phyloP scores from a whole-genome alignment of 2,797 vertebrate genomes.

The Toxotes lorentzi region DNA sequence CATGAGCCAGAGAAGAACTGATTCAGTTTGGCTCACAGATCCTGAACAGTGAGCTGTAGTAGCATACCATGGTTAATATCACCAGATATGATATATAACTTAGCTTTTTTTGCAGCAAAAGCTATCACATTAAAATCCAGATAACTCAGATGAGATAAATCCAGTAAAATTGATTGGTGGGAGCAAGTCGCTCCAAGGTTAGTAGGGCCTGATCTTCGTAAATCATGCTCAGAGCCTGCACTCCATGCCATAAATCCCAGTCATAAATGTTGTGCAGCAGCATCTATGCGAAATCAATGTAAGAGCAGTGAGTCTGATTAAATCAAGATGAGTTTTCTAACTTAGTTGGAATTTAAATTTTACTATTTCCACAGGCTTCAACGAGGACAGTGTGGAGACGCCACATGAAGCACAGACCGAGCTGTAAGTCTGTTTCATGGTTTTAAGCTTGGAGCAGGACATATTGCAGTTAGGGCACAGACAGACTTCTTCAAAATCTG shows the following conservation, averaged over 20 bases:
- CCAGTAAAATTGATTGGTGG: background rate
- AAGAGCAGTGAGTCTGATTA: conserved; percentile 51
- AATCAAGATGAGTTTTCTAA: conserved; percentile 41
- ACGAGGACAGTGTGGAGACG: background rate
- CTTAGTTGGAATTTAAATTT: conserved; percentile 19
- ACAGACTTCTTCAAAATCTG: background rate
- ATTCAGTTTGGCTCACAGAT: too few species aligned
- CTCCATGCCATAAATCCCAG: conserved; percentile 22
- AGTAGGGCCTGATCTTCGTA: background rate
- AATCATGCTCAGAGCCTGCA: background rate
- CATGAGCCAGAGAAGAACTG: background rate
- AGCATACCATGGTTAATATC: too few species aligned
- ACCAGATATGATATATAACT: too few species aligned
- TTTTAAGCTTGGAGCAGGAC: background rate
- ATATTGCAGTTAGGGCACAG: background rate
- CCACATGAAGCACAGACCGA: background rate
- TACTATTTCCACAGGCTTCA: conserved; percentile 9
- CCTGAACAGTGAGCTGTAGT: too few species aligned
- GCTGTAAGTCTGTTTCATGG: background rate
- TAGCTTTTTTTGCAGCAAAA: too few species aligned
- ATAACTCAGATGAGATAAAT: too few species aligned
- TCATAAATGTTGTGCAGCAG: background rate
- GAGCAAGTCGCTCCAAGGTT: background rate
- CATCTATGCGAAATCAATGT: conserved; percentile 8
- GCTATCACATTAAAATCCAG: too few species aligned